These are phyloP conservation scores for Chaetorhynchus papuensis DNA, from an alignment of 2,113 vertebrate species.

Conservation along the genomic window DNA sequence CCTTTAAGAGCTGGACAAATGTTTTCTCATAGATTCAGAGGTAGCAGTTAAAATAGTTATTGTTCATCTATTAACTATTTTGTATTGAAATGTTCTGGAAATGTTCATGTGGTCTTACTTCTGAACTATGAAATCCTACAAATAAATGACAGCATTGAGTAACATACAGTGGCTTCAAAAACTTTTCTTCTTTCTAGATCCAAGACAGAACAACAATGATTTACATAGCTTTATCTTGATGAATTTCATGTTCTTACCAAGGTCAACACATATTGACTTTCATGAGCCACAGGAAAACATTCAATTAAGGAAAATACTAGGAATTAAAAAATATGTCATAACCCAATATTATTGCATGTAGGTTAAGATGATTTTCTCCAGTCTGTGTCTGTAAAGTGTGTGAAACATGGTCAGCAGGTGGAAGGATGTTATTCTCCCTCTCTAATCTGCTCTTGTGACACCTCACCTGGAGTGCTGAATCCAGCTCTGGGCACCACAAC, in stretches of 20 bases:
- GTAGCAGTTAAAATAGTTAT: background rate
- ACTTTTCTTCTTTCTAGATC: background rate
- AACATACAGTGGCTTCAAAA: background rate
- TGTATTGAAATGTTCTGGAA: background rate
- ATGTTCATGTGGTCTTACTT: background rate
- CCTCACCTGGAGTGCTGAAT: background rate
- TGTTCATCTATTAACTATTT: background rate
- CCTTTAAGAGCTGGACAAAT: background rate
- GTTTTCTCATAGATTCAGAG: background rate
- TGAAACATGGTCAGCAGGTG: rapidly evolving
- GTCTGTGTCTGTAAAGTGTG: background rate
- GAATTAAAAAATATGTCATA: background rate
- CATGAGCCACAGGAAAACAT: background rate
- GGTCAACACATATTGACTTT: background rate
- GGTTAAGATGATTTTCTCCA: background rate
- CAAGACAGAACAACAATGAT: background rate
- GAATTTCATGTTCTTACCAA: background rate
- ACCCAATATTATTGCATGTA: background rate
- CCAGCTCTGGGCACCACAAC: background rate
- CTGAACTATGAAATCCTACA: background rate
- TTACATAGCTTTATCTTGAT: background rate
- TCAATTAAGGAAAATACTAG: background rate
- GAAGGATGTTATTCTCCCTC: rapidly evolving
- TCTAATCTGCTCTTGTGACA: background rate
- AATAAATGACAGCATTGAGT: background rate